Conservation (phyloP, 2,113 vertebrate genomes). For the Toxotes chatareus region DNA sequence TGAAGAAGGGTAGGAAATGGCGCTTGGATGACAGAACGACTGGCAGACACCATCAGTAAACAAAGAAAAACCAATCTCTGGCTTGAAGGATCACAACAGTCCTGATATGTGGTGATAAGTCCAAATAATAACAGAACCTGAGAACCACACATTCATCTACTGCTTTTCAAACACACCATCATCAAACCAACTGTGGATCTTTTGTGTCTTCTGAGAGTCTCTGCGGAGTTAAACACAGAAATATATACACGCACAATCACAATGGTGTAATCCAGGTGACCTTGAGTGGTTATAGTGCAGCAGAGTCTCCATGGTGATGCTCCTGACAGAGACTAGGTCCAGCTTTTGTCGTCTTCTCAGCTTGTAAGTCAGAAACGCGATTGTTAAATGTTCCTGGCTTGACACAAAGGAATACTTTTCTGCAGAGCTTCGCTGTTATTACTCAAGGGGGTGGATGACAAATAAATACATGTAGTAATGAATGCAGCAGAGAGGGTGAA, state of each 20-base stretch:
- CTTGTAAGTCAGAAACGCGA: conserved; percentile 24
- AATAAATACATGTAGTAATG: background rate
- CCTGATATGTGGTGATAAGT: background rate
- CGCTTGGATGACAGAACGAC: background rate
- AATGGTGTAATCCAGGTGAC: conserved; percentile 38
- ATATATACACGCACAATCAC: background rate
- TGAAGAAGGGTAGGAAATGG: background rate
- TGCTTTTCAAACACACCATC: conserved; percentile 5
- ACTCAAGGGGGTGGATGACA: background rate
- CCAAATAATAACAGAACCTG: conserved; percentile 6
- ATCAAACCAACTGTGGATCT: conserved; percentile 9
- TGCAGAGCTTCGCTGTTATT: background rate
- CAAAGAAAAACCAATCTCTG: conserved; percentile 26
- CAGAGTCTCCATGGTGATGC: conserved; percentile 68
- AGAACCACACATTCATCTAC: background rate
- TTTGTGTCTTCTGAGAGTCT: conserved; percentile 1
- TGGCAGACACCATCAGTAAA: conserved; percentile 14
- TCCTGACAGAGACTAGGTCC: conserved; percentile 43
- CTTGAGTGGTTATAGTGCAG: conserved; percentile 47
- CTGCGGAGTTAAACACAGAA: conserved; percentile 4
- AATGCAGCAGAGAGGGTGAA: background rate
- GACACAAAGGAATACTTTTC: conserved; percentile 20
- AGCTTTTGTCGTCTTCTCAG: conserved; percentile 40
- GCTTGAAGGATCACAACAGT: conserved; percentile 5
- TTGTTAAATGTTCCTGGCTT: conserved; percentile 12